Base-by-base conservation (phyloP, 2,113 vertebrate genomes). In the Alectura lathami region DNA sequence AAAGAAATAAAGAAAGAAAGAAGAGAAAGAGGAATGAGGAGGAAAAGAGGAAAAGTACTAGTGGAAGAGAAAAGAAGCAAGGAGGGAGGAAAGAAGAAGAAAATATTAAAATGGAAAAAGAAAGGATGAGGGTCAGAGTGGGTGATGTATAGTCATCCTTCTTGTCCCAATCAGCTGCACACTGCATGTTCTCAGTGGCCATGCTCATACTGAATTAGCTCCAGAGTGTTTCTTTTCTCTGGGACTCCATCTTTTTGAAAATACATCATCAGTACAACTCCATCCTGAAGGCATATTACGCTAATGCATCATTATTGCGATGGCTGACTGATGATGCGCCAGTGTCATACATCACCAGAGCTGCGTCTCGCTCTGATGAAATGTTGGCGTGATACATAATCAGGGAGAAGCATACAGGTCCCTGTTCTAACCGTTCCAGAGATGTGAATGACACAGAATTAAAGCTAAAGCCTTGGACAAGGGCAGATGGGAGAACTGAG, bases 291-390 rank as follows among this genome's bases (percentile, higher is more conserved):
- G 95, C 91, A 96, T 96, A 96, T 97, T 97, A 96, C 83, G 4
- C 88, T 96, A 97, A 97, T 97, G 95, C 88, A 95, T 97, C 96
- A 95, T 97, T 97, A 97, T 94, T 96, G 95, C 26, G 48, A 90
- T 36, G 84, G 94, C 96, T 97, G 96, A 96, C 81, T 93, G 95
- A 97, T 97, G 96, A 83, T 91, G 68, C 6, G 14, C 73, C 68
- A 1, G 16, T 95, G 93, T 76, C 93, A 96, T 97, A 96, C 77
- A 97, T 97, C 96, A 97, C 91, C 77, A 87, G 78, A 84, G 86
- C 96, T 83, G 81, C 0, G 9, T 59, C 79, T 63, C 42, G 54
- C 86, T 88, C 81, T 88, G 90, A 95, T 93, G 96, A 93, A 93
- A 95, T 86, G 96, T 36, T 96, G 91, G 66, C 50, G 86, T 89